Evolutionary conservation across 2,797 vertebrate genomes (phyloP).

Genomic region (Danio choprae): DNA sequence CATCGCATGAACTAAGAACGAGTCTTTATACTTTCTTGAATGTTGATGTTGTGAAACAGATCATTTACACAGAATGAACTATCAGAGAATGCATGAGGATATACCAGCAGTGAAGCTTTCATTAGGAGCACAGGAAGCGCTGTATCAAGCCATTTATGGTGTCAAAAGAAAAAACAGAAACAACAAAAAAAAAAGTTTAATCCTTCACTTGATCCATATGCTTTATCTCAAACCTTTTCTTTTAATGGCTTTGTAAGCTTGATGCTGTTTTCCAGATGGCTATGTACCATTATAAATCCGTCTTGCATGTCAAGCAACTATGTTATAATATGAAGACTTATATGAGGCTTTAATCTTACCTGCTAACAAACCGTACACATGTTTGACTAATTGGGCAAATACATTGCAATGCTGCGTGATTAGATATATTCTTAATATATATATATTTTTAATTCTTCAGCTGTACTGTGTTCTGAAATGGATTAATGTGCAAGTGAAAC

Average conservation of each 20-base stretch:
- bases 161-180: slow-evolving; percentile 7
- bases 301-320: slow-evolving; percentile 46
- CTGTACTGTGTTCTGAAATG: slow-evolving; percentile 6
- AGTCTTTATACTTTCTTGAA: background rate
- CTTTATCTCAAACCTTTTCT: slow-evolving; percentile 50
- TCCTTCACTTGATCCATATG: slow-evolving; percentile 50
- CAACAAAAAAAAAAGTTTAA: slow-evolving; percentile 37
- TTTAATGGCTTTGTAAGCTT: slow-evolving; percentile 47
- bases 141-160: slow-evolving; percentile 16
- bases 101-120: slow-evolving; percentile 21
- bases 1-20: background rate
- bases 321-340: slow-evolving; percentile 33
- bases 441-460: background rate
- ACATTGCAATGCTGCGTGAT: slow-evolving; percentile 20
- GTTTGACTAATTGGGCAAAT: slow-evolving; percentile 45
- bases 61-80: background rate
- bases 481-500: background rate
- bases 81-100: background rate
- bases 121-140: slow-evolving; percentile 30
- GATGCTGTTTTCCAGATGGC: slow-evolving; percentile 53
- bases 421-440: slow-evolving; percentile 22
- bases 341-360: slow-evolving; percentile 38
- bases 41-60: background rate
- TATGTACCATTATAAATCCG: slow-evolving; percentile 49
- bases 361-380: slow-evolving; percentile 45